phyloP scores from a whole-genome alignment of 2,797 vertebrate genomes.

The Falco columbarius region DNA sequence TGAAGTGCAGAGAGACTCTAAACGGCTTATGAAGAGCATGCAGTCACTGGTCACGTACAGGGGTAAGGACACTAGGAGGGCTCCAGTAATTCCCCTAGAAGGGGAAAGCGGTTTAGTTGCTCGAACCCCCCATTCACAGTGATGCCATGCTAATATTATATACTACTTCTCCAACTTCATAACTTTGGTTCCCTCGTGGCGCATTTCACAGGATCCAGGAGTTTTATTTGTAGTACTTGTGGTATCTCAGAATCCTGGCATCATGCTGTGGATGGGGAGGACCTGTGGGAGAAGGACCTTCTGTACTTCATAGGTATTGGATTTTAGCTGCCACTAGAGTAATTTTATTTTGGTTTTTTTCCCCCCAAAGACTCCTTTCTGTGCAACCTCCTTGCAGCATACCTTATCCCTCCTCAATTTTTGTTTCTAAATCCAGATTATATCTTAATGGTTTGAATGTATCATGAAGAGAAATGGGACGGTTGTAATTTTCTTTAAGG shows the following conservation, averaged over 20 bases:
- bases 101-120: neutral
- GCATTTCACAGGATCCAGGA: neutral
- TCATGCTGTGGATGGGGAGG: neutral
- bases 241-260: neutral
- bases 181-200: neutral
- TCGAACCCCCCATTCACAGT: neutral
- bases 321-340: neutral
- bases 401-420: neutral
- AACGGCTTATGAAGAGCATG: neutral
- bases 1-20: neutral
- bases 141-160: neutral
- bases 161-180: fast-evolving
- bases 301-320: fast-evolving
- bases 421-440: neutral
- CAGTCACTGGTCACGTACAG: neutral
- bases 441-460: neutral
- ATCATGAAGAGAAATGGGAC: neutral
- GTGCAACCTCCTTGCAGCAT: neutral
- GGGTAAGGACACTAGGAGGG: neutral
- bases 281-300: too few relatives aligned
- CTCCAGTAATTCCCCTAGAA: neutral
- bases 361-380: neutral
- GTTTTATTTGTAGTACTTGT: neutral
- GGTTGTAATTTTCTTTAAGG: neutral
- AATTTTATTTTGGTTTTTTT: neutral